Conservation (phyloP, 2,113 vertebrate genomes). For the Zosterops borbonicus region DNA sequence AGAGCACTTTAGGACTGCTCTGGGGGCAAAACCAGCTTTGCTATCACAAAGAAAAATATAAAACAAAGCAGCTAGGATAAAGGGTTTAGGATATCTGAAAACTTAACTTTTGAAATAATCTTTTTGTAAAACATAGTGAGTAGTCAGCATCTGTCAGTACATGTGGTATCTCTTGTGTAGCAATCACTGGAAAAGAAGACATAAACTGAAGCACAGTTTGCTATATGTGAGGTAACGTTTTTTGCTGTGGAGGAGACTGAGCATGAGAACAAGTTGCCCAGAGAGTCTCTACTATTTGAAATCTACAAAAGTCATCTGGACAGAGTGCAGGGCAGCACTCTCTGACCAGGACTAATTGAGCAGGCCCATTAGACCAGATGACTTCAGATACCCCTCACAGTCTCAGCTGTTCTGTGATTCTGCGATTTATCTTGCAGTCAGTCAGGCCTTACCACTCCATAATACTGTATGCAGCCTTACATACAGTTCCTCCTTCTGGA, state of each 20-base stretch:
- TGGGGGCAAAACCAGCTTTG: not conserved
- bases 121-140: not conserved
- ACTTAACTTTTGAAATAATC: not conserved
- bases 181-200: not conserved
- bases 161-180: not conserved
- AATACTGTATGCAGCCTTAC: not conserved
- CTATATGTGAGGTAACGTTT: not conserved
- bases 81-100: not conserved
- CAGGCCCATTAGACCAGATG: not conserved
- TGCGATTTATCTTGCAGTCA: not conserved
- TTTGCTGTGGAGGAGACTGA: not conserved
- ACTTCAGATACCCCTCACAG: not conserved
- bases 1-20: not conserved
- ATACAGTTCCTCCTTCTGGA: not conserved
- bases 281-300: not conserved
- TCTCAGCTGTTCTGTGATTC: not conserved
- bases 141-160: not conserved
- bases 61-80: not conserved
- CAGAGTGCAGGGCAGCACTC: not conserved
- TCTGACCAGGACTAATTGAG: not conserved
- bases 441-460: fast-evolving
- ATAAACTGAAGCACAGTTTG: not conserved
- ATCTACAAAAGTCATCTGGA: not conserved
- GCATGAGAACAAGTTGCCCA: not conserved
- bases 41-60: not conserved